phyloP scores from a whole-genome alignment of 1,140 invertebrate species.

The Lepidostoma basale region DNA sequence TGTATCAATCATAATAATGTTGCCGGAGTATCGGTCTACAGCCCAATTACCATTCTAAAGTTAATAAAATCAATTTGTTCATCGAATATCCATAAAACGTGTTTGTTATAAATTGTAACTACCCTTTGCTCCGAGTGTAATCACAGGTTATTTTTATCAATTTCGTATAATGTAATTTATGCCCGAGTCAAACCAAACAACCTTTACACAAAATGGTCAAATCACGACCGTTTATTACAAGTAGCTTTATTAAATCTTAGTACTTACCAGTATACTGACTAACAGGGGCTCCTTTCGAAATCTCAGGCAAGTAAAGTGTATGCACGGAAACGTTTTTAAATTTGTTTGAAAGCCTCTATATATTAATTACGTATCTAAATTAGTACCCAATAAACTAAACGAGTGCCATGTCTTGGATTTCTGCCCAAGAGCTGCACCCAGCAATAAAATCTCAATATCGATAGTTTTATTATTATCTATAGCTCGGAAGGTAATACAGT shows the following conservation, averaged over 20 bases:
- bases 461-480: background rate
- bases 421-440: background rate
- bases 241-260: background rate
- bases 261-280: background rate
- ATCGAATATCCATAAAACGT: background rate
- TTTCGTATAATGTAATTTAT: slow-evolving; percentile 15
- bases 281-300: background rate
- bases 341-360: no score
- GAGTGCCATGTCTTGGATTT: no score
- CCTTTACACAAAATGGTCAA: background rate
- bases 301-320: no score
- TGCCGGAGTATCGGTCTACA: no score
- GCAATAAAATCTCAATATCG: background rate
- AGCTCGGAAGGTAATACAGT: background rate
- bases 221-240: slow-evolving; percentile 11
- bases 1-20: background rate
- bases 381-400: no score
- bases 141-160: slow-evolving; percentile 13
- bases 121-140: background rate
- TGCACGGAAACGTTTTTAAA: no score
- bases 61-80: background rate
- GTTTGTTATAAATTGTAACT: background rate
- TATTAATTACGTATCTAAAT: no score
- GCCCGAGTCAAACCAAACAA: background rate
- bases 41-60: no score